Percentiles rank a stretch among this genome's conserved stretches.
phyloP scores from a whole-genome alignment of 2,888 invertebrate species.

The Diachrysia chrysitis region DNA sequence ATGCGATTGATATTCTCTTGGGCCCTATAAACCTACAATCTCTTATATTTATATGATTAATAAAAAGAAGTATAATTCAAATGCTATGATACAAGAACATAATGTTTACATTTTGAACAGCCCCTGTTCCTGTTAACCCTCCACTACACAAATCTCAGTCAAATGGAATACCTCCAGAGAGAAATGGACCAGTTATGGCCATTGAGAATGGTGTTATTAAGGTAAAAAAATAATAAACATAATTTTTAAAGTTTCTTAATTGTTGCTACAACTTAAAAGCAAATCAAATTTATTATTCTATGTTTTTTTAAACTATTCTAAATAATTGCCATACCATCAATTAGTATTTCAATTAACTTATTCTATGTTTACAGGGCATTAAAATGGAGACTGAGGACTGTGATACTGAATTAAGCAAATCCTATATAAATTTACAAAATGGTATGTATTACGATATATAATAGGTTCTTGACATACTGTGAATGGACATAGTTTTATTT shows the following conservation, averaged over 20 bases:
- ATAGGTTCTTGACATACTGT: background rate
- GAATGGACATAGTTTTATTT: too few species aligned
- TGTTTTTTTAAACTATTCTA: too few species aligned
- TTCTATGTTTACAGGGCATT: conserved; percentile 66
- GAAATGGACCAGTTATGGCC: conserved; percentile 79
- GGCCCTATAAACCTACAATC: too few species aligned
- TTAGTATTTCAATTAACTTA: background rate
- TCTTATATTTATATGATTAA: too few species aligned
- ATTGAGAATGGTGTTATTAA: conserved; percentile 87
- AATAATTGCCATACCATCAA: too few species aligned
- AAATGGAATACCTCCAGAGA: conserved; percentile 63
- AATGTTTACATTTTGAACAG: conserved; percentile 51
- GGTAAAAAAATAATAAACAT: conserved; percentile 63
- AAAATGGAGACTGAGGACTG: conserved; percentile 66
- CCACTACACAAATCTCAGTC: conserved; percentile 40
- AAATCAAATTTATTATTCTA: too few species aligned
- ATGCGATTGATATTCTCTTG: too few species aligned
- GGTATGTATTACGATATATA: conserved; percentile 52
- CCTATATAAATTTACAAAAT: conserved; percentile 56
- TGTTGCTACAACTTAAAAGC: too few species aligned
- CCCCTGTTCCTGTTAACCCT: conserved; percentile 49
- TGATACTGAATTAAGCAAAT: conserved; percentile 57
- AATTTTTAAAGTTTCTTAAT: background rate
- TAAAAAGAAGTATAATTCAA: too few species aligned
- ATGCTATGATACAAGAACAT: too few species aligned